These are phyloP conservation scores for Sminthurinus signatus DNA, from an alignment of 1,140 invertebrate genomes.

Conservation along the genomic window DNA sequence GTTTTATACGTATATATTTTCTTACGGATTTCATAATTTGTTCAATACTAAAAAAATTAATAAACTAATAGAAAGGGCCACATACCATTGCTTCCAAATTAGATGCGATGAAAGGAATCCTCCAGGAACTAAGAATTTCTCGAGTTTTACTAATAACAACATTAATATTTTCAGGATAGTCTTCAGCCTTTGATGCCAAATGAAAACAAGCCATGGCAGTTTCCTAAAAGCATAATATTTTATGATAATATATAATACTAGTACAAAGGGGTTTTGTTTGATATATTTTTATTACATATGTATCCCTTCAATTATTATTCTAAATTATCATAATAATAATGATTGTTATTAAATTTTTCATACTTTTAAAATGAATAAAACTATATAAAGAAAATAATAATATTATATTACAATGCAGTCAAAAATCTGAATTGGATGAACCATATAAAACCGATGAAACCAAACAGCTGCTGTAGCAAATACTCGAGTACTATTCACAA, in stretches of 20 bases:
- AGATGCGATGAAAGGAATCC: too few relatives aligned
- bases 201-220: background rate
- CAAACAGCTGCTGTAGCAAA: background rate
- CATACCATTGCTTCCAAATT: too few relatives aligned
- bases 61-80: too few relatives aligned
- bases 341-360: background rate
- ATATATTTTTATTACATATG: background rate
- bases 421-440: conserved; percentile 3
- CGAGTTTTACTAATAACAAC: background rate
- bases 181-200: background rate
- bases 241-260: background rate
- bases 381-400: background rate
- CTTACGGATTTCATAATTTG: too few relatives aligned
- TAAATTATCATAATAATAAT: background rate
- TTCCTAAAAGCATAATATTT: background rate
- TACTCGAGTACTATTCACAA: background rate
- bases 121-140: background rate
- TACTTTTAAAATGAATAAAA: background rate
- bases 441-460: conserved; percentile 6
- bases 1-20: too few relatives aligned
- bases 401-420: background rate
- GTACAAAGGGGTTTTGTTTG: background rate
- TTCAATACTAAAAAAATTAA: too few relatives aligned
- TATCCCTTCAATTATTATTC: background rate
- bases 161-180: background rate